Conservation (phyloP, 1,140 invertebrate species). For the Hyles euphorbiae region DNA sequence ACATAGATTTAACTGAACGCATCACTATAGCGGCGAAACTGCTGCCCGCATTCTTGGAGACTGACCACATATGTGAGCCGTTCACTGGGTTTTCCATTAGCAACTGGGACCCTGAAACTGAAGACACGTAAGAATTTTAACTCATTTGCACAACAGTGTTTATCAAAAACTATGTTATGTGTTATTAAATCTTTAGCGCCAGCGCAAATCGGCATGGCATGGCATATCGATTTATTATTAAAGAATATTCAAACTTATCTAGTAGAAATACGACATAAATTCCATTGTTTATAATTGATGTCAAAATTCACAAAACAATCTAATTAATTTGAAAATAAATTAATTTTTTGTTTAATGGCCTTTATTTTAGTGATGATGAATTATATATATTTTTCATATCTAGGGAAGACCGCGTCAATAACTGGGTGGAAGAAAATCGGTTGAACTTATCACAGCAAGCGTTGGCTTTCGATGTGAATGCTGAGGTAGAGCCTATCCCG, state of each 20-base stretch:
- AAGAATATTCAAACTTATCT: too few relatives aligned
- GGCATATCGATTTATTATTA: too few relatives aligned
- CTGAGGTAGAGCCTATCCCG: slow-evolving; percentile 72
- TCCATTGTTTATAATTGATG: too few relatives aligned
- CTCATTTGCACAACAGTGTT: too few relatives aligned
- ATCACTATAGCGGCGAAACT: slow-evolving; percentile 44
- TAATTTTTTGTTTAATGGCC: too few relatives aligned
- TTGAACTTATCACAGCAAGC: slow-evolving; percentile 71
- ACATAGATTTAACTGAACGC: slow-evolving; percentile 51
- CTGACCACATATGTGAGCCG: slow-evolving; percentile 63
- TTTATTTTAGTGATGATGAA: not conserved
- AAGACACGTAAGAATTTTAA: slow-evolving; percentile 48
- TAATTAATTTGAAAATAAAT: too few relatives aligned
- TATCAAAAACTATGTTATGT: too few relatives aligned
- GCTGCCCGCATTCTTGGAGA: slow-evolving; percentile 42
- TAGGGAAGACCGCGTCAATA: slow-evolving; percentile 42
- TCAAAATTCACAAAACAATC: too few relatives aligned
- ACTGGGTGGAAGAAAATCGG: slow-evolving; percentile 67
- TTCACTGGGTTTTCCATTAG: slow-evolving; percentile 72
- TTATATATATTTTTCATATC: slow-evolving; percentile 10
- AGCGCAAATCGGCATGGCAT: too few relatives aligned
- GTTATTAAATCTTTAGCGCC: too few relatives aligned
- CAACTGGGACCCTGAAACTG: slow-evolving; percentile 75
- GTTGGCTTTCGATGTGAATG: slow-evolving; percentile 68
- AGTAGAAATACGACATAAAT: too few relatives aligned